Base-by-base conservation (phyloP, 2,888 invertebrate species). In the Sipunculus nudus region DNA sequence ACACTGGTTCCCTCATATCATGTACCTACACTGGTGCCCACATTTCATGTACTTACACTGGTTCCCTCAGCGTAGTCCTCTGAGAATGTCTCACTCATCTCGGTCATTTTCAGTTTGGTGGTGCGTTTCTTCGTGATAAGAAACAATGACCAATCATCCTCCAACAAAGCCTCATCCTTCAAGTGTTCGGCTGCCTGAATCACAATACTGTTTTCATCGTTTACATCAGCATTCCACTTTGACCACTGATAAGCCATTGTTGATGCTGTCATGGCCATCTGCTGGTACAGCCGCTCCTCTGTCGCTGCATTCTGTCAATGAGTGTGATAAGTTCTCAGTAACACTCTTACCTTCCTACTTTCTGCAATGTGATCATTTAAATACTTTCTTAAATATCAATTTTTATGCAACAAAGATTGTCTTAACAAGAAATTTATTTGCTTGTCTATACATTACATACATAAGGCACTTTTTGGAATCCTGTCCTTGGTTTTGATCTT, bases 161-260 rank as follows among this genome's bases (percentile, higher is more conserved):
- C 82, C 13, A 76, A 66, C 26, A 83, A 63, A 0, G 78, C 75
- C 61, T 78, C 78, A 63, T 82, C 78, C 26, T 70, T 60, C 25
- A 81, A 58, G 5, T 78, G 71, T 65, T 83, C 81, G 19, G 75
- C 70, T 19, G 68, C 78, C 65, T 81, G 80, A 63, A 83, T 72
- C 25, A 83, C 61, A 16, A 82, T 70, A 49, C 72, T 75, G 25
- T 75, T 75, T 23, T 65, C 66, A 46, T 70, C 72, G 19, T 71
- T 70, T 31, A 75, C 74, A 16, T 77, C 76, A 31, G 70, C 63
- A 67, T 83, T 83, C 82, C 82, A 83, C 63, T 79, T 78, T 10
- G 82, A 82, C 78, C 79, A 83, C 10, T 78, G 72, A 68, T 76
- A 83, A 3, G 82, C 81, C 68, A 81, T 75, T 6, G 75, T 59